Conservation (phyloP, 2,113 vertebrate species). For the Corythornis madagascariensis region DNA sequence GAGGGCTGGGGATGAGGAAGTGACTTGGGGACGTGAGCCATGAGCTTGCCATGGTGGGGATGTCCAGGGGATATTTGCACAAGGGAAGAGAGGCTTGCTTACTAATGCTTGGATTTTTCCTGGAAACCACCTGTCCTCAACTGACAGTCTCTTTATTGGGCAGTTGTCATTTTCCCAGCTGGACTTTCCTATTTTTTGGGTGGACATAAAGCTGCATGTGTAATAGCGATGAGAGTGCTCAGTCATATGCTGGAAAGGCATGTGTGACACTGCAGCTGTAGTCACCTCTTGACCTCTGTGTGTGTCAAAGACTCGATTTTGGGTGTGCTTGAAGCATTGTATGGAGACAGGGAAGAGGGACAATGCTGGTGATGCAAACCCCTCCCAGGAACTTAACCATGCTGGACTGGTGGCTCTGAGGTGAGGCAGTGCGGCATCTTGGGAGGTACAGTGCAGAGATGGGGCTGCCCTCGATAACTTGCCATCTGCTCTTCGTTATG, state of each 20-base stretch:
- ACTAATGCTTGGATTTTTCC: background rate
- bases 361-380: background rate
- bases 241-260: background rate
- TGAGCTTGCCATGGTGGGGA: background rate
- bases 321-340: background rate
- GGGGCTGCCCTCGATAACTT: background rate
- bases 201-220: background rate
- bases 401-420: background rate
- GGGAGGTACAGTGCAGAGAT: background rate
- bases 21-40: background rate
- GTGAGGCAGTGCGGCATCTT: background rate
- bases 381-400: rapidly evolving
- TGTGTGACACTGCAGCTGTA: rapidly evolving
- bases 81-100: background rate
- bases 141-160: background rate
- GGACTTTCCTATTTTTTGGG: background rate
- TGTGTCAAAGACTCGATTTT: background rate
- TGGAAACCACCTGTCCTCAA: background rate
- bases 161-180: background rate
- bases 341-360: background rate
- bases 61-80: background rate
- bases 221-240: background rate
- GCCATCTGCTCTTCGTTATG: slow-evolving; percentile 35
- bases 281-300: background rate
- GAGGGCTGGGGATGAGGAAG: background rate